These are phyloP conservation scores for Chaetodon trifasciatus DNA, from an alignment of 2,797 vertebrate genomes.

Conservation along the genomic window DNA sequence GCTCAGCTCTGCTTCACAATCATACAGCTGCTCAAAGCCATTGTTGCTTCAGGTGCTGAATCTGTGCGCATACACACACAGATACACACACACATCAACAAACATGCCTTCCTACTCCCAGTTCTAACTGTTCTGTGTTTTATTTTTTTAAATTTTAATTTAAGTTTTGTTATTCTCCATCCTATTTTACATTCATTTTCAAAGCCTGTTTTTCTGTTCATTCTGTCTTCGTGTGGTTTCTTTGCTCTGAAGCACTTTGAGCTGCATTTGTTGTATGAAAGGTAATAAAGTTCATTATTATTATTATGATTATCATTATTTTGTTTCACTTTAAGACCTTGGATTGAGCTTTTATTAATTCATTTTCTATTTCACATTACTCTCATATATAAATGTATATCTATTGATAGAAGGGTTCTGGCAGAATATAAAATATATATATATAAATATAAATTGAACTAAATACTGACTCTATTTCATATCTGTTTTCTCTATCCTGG, in stretches of 20 bases:
- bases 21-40: constrained; percentile 72
- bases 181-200: too few relatives aligned
- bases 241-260: too few relatives aligned
- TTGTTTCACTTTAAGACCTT: background rate
- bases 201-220: too few relatives aligned
- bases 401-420: background rate
- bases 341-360: background rate
- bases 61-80: constrained; percentile 34
- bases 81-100: constrained; percentile 45
- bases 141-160: background rate
- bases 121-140: background rate
- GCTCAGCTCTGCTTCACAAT: constrained; percentile 67
- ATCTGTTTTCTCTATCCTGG: background rate
- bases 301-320: background rate
- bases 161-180: background rate
- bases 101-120: constrained; percentile 45
- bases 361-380: background rate
- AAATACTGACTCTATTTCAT: background rate
- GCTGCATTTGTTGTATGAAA: too few relatives aligned
- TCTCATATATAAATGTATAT: too few relatives aligned
- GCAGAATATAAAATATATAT: background rate
- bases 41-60: constrained; percentile 78
- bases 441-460: background rate
- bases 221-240: too few relatives aligned
- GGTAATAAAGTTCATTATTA: too few relatives aligned